Conservation (phyloP, 2,797 vertebrate species). For the Steatocranus sp. region DNA sequence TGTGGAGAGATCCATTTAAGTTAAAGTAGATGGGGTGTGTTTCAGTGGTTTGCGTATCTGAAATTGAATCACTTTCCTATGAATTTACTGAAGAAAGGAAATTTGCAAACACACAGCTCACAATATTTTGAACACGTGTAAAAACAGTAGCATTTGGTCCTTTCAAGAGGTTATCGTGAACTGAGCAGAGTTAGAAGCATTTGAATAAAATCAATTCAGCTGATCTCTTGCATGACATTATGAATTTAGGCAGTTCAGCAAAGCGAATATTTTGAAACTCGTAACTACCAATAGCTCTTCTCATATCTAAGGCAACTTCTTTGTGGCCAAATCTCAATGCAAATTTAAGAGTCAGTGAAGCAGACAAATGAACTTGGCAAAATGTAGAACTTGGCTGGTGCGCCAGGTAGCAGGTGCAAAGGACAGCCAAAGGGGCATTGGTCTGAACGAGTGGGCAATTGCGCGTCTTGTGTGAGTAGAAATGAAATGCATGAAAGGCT, state of each 20-base stretch:
- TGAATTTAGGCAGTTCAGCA: neutral
- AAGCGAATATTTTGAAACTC: neutral
- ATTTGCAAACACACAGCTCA: neutral
- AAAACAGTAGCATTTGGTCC: neutral
- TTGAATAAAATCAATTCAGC: neutral
- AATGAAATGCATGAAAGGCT: constrained; percentile 25
- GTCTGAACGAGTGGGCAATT: constrained; percentile 43
- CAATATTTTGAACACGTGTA: neutral
- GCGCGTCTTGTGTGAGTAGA: constrained; percentile 33
- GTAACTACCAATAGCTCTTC: neutral
- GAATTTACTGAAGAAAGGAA: constrained; percentile 29
- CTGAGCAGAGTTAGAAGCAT: neutral
- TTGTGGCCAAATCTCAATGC: neutral
- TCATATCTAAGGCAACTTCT: neutral
- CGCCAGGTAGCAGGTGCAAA: constrained; percentile 50
- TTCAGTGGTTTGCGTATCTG: neutral
- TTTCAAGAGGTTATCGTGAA: neutral
- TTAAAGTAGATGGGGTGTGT: neutral
- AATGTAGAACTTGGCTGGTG: constrained; percentile 20
- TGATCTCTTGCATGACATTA: neutral
- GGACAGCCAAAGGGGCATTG: constrained; percentile 22
- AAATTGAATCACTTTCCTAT: constrained; percentile 5
- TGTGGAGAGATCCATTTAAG: neutral
- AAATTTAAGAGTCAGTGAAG: constrained; percentile 41
- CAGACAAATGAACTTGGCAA: constrained; percentile 43